These are phyloP conservation scores for Turritopsis rubra DNA, from an alignment of 30 jellyfish, hydroid and myxozoan species.

Conservation along the genomic window DNA sequence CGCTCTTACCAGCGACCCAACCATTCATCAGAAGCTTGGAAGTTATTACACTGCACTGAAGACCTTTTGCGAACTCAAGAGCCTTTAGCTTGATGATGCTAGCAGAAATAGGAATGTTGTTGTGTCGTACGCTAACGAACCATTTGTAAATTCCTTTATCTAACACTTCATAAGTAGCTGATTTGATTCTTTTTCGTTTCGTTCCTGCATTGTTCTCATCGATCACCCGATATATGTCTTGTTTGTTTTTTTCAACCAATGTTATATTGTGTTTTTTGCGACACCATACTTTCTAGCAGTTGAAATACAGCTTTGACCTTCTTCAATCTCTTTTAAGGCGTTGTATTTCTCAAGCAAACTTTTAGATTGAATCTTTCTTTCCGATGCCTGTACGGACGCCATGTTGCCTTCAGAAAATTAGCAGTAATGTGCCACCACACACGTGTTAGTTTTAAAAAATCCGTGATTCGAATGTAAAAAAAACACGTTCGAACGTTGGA, in stretches of 20 bases:
- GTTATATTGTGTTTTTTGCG: conserved; percentile 8
- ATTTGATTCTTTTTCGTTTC: conserved; percentile 10
- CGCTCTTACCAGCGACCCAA: too few relatives aligned
- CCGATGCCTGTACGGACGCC: conserved; percentile 12
- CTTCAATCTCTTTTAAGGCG: not conserved
- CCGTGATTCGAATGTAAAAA: conserved; percentile 8
- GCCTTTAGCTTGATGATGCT: too few relatives aligned
- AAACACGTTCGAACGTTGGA: not conserved
- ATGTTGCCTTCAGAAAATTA: conserved; percentile 1
- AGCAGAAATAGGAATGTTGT: not conserved
- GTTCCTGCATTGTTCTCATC: not conserved
- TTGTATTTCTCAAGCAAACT: conserved; percentile 19
- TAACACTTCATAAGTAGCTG: conserved; percentile 6
- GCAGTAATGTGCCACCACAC: conserved; percentile 11
- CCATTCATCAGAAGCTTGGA: too few relatives aligned
- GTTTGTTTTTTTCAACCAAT: not conserved
- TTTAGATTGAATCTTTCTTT: conserved; percentile 6
- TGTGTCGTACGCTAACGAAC: conserved; percentile 8
- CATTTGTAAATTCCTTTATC: conserved; percentile 10
- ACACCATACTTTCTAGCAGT: conserved; percentile 10
- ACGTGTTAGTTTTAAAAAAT: not conserved
- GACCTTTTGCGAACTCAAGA: too few relatives aligned
- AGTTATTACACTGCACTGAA: too few relatives aligned
- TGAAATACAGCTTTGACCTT: conserved; percentile 6
- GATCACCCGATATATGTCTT: conserved; percentile 9